Evolutionary conservation across 1,140 invertebrate genomes (phyloP).

Genomic region (Drosophila navojoa): DNA sequence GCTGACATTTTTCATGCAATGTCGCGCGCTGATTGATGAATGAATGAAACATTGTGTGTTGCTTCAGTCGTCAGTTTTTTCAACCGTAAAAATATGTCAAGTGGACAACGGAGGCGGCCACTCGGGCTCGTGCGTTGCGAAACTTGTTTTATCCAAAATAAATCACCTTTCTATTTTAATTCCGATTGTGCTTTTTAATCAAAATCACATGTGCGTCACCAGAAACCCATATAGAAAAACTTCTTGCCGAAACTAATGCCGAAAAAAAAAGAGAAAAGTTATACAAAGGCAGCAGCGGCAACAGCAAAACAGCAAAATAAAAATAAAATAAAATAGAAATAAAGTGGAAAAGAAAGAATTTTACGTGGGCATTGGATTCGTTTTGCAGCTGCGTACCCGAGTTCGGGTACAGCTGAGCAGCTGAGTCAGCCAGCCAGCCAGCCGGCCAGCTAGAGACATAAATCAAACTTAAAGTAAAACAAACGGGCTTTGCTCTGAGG

Average conservation of each 20-base stretch:
- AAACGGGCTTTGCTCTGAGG: slow-evolving; percentile 21
- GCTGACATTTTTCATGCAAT: slow-evolving; percentile 74
- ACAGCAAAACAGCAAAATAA: not conserved
- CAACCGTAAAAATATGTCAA: slow-evolving; percentile 70
- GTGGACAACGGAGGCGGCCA: slow-evolving; percentile 44
- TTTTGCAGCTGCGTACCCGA: slow-evolving; percentile 47
- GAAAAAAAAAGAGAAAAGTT: slow-evolving; percentile 39
- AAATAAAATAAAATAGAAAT: no score
- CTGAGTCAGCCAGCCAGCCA: slow-evolving; percentile 29
- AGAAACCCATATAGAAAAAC: slow-evolving; percentile 19
- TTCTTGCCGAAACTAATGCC: slow-evolving; percentile 63
- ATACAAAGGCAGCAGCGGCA: slow-evolving; percentile 15
- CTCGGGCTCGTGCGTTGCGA: not conserved
- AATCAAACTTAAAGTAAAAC: slow-evolving; percentile 62
- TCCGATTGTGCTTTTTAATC: slow-evolving; percentile 62
- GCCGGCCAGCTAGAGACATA: slow-evolving; percentile 37
- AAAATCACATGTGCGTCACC: slow-evolving; percentile 64
- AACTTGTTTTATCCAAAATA: slow-evolving; percentile 41
- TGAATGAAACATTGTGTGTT: slow-evolving; percentile 58
- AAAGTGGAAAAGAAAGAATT: slow-evolving; percentile 1
- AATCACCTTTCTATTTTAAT: slow-evolving; percentile 59
- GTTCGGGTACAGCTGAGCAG: slow-evolving; percentile 46
- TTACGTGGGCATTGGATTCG: slow-evolving; percentile 38
- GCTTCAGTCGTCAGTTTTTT: slow-evolving; percentile 49
- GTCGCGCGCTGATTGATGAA: slow-evolving; percentile 77